Evolutionary conservation across 2,797 vertebrate genomes (phyloP).

Genomic region (Diplodus puntazzo): DNA sequence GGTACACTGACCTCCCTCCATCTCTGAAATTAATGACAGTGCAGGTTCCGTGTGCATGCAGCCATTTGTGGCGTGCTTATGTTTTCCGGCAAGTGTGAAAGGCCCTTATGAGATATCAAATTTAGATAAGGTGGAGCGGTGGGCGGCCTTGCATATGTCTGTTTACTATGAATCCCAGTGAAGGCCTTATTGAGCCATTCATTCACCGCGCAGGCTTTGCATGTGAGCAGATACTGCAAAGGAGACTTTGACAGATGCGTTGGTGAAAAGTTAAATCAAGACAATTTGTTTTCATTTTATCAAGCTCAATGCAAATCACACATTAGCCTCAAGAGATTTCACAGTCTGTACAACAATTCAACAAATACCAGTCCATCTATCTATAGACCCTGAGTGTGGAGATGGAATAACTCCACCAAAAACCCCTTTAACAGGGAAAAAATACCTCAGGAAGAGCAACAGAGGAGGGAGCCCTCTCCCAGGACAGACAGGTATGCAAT

Average conservation of each 20-base stretch:
- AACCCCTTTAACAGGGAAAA: not conserved
- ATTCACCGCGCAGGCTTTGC: slow-evolving; percentile 33
- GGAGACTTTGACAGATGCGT: slow-evolving; percentile 13
- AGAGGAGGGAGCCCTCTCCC: not conserved
- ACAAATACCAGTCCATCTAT: not conserved
- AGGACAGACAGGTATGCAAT: not conserved
- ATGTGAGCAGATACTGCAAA: not conserved
- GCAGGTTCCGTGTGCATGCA: slow-evolving; percentile 70
- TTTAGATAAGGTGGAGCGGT: slow-evolving; percentile 74
- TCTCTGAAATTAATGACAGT: slow-evolving; percentile 79
- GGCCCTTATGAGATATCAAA: slow-evolving; percentile 74
- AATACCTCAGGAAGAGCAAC: not conserved
- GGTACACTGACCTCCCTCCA: slow-evolving; percentile 74
- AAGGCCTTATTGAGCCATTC: slow-evolving; percentile 41
- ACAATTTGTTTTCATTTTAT: not conserved
- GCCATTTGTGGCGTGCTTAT: slow-evolving; percentile 64
- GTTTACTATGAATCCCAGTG: slow-evolving; percentile 64
- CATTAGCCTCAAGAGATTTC: not conserved
- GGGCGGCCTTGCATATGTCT: slow-evolving; percentile 74
- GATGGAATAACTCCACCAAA: not conserved
- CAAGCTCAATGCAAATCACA: not conserved
- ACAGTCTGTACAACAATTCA: not conserved
- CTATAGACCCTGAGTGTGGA: not conserved
- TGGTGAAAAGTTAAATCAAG: not conserved
- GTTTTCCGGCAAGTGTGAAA: slow-evolving; percentile 72